Percentiles rank a stretch among this genome's conserved stretches.
These are phyloP conservation scores for Speoplatyrhinus poulsoni DNA, from an alignment of 2,113 vertebrate genomes.

Conservation along the genomic window DNA sequence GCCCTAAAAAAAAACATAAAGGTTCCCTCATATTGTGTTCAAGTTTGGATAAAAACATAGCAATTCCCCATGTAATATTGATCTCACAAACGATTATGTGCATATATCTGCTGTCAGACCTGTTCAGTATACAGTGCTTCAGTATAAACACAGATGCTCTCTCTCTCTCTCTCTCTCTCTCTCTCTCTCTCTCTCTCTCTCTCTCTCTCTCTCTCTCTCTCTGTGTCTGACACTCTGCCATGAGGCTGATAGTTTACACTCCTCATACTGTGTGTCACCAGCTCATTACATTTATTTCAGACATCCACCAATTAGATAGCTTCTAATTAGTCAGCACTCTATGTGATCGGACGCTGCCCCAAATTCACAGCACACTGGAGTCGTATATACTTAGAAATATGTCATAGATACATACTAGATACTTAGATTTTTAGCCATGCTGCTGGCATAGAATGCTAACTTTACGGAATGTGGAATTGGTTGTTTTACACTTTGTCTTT, in stretches of 20 bases:
- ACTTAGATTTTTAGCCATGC: no score
- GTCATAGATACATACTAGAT: conserved; percentile 1
- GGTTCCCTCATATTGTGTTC: conserved; percentile 19
- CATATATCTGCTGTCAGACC: conserved; percentile 5
- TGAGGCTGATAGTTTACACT: conserved; percentile 67
- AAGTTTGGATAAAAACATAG: conserved; percentile 31
- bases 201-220: conserved; percentile 18
- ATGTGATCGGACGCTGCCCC: conserved; percentile 44
- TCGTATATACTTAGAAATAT: conserved; percentile 12
- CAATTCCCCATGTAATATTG: conserved; percentile 11
- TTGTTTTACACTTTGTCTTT: no score
- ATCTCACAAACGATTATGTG: neutral
- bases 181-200: neutral
- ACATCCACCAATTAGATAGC: conserved; percentile 59
- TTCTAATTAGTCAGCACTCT: conserved; percentile 76
- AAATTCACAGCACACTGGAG: conserved; percentile 25
- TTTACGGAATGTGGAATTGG: no score
- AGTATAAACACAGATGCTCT: conserved; percentile 17
- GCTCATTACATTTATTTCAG: conserved; percentile 75
- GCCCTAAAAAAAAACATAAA: no score
- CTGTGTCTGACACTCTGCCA: conserved; percentile 57
- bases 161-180: neutral
- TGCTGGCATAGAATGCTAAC: no score
- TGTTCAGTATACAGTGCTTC: conserved; percentile 40
- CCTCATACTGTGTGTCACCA: conserved; percentile 74